Evolutionary conservation across 2,797 vertebrate species (phyloP).

Genomic region (Tokudaia tokunoshimensis): DNA sequence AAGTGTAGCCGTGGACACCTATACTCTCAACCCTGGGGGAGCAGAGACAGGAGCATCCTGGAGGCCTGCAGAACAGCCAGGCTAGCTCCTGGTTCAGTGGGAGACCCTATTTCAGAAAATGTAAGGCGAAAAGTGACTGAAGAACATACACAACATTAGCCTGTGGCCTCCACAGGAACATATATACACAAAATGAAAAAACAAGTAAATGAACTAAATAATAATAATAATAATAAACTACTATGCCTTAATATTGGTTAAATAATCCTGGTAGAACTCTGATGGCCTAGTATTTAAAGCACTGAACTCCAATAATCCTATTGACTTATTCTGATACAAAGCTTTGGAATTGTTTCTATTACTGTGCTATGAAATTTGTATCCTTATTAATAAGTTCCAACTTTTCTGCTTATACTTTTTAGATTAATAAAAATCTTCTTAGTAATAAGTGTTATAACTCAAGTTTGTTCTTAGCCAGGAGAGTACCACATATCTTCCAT

Average conservation of each 20-base stretch:
- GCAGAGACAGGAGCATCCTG: not conserved
- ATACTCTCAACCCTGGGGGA: too few relatives aligned
- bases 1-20: not conserved
- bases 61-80: not conserved
- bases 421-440: slow-evolving; percentile 16
- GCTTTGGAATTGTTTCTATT: not conserved
- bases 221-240: not conserved
- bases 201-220: not conserved
- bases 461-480: not conserved
- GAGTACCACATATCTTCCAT: not conserved
- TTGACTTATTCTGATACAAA: not conserved
- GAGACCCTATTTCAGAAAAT: not conserved
- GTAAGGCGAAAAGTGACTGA: not conserved
- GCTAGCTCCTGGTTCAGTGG: not conserved
- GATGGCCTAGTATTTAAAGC: too few relatives aligned
- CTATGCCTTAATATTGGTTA: not conserved
- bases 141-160: not conserved
- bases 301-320: not conserved
- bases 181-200: not conserved
- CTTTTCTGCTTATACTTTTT: slow-evolving; percentile 34
- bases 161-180: not conserved
- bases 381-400: not conserved
- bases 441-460: not conserved
- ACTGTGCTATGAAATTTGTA: not conserved
- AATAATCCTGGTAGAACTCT: not conserved